Conservation (phyloP, 2,113 vertebrate genomes). For the Leucoraja erinaceus region DNA sequence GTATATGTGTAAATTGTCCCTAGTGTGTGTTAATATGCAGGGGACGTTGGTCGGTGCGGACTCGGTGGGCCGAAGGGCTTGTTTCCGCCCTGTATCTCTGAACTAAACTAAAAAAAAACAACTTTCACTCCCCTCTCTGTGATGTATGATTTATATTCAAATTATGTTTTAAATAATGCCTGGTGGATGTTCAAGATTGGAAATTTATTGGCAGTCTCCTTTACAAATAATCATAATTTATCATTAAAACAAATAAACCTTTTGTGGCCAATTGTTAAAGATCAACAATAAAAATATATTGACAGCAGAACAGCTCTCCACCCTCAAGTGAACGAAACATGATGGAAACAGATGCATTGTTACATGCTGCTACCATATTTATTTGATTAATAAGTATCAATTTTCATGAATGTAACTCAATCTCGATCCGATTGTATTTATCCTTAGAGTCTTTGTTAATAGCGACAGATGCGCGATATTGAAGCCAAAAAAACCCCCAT, state of each 20-base stretch:
- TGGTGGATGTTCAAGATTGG: background rate
- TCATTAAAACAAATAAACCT: background rate
- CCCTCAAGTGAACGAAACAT: background rate
- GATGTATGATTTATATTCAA: conserved; percentile 7
- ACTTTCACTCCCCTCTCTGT: background rate
- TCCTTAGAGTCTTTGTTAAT: background rate
- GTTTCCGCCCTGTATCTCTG: too few relatives aligned
- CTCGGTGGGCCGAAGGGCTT: too few relatives aligned
- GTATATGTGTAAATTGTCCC: too few relatives aligned
- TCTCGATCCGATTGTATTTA: background rate
- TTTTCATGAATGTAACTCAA: background rate
- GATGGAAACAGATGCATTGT: background rate
- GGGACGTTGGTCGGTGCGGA: too few relatives aligned
- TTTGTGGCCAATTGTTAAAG: background rate
- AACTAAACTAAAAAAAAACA: too few relatives aligned
- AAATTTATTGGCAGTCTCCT: background rate
- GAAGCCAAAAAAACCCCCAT: too few relatives aligned
- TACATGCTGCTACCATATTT: background rate
- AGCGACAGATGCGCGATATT: background rate
- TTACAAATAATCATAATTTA: background rate
- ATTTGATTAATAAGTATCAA: background rate
- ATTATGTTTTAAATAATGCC: background rate
- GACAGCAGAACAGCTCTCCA: background rate
- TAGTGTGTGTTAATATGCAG: too few relatives aligned
- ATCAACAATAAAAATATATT: background rate